Evolutionary conservation across 2,888 invertebrate genomes (phyloP).

Genomic region (Galerucella calmariensis): DNA sequence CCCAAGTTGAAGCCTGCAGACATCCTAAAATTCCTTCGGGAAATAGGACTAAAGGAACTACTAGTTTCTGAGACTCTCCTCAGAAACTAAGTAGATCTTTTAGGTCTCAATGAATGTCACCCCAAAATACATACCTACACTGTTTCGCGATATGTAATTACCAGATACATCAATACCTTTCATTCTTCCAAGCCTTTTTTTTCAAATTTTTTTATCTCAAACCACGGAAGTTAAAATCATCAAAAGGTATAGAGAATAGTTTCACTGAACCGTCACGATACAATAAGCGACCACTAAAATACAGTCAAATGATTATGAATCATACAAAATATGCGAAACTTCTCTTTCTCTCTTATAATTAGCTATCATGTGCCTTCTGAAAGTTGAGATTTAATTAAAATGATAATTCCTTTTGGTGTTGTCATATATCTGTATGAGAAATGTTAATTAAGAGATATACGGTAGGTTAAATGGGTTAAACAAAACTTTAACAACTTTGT

Average conservation of each 20-base stretch:
- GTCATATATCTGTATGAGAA: conserved; percentile 46
- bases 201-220: background rate
- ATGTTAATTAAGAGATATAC: conserved; percentile 47
- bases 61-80: too few species aligned
- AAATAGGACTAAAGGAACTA: too few species aligned
- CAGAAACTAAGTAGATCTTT: too few species aligned
- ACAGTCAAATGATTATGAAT: background rate
- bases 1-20: too few species aligned
- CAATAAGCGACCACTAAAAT: conserved; percentile 1
- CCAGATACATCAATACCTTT: background rate
- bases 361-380: conserved; percentile 35
- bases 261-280: background rate
- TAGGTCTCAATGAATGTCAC: too few species aligned
- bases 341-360: conserved; percentile 9
- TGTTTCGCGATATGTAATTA: too few species aligned
- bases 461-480: background rate
- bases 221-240: background rate
- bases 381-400: conserved; percentile 52
- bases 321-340: conserved; percentile 10
- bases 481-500: background rate
- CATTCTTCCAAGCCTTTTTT: background rate
- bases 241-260: conserved; percentile 1
- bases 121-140: too few species aligned
- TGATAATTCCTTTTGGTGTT: conserved; percentile 51
- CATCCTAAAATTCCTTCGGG: too few species aligned